A percentile compares a stretch with the other conserved stretches of the same genome.
Conservation (phyloP, 2,113 vertebrate species). For the Protobothrops mucrosquamatus region DNA sequence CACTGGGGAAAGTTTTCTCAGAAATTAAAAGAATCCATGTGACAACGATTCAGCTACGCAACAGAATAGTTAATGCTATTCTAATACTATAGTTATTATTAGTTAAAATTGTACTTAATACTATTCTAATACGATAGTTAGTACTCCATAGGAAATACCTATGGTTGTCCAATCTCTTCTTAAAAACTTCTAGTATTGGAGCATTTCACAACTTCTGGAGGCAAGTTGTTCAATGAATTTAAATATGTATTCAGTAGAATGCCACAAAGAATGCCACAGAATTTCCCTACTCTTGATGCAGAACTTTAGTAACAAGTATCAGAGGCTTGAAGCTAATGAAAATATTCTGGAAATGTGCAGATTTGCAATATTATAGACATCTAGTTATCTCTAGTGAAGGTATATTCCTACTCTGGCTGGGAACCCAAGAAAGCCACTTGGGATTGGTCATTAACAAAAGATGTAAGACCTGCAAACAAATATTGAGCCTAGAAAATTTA, state of each 20-base stretch:
- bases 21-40: not conserved
- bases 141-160: not conserved
- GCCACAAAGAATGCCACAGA: not conserved
- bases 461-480: not conserved
- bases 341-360: not conserved
- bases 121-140: not conserved
- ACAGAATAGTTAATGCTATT: not conserved
- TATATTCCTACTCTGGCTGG: not conserved
- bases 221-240: not conserved
- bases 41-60: not conserved
- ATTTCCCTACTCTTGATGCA: not conserved
- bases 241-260: not conserved
- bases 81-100: not conserved
- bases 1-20: not conserved
- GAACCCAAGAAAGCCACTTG: not conserved
- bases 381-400: not conserved
- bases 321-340: not conserved
- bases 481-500: not conserved
- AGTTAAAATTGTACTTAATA: not conserved
- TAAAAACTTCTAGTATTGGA: not conserved
- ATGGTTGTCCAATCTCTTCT: not conserved
- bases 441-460: not conserved
- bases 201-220: not conserved
- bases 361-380: not conserved
- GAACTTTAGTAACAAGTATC: not conserved